Conservation (phyloP, 1,140 invertebrate species). For the Pseudachorutes palmiensis region DNA sequence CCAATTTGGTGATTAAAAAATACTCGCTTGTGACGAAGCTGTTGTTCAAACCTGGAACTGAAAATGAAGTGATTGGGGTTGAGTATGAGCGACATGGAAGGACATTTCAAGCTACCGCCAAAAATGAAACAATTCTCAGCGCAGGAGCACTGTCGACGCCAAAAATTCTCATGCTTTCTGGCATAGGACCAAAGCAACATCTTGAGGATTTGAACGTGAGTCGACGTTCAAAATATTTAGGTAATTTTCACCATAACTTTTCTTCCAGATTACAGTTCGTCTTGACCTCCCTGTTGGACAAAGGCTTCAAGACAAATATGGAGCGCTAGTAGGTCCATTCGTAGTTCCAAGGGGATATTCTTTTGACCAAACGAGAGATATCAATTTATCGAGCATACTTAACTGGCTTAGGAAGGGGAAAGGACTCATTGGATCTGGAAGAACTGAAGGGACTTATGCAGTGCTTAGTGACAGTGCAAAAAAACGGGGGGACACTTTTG, state of each 20-base stretch:
- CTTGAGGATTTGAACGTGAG: constrained; percentile 25
- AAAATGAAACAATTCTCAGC: constrained; percentile 28
- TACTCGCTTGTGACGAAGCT: constrained; percentile 25
- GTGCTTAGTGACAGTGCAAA: neutral
- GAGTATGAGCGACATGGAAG: constrained; percentile 29
- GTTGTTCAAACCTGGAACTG: constrained; percentile 5
- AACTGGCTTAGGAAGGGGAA: constrained; percentile 19
- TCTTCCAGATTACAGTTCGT: neutral
- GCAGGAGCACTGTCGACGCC: constrained; percentile 29
- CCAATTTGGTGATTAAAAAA: constrained; percentile 24
- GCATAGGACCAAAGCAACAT: constrained; percentile 30
- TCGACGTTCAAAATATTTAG: neutral
- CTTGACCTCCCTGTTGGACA: constrained; percentile 31
- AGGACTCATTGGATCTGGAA: constrained; percentile 10
- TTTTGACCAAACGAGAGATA: constrained; percentile 19
- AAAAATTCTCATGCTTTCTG: constrained; percentile 31
- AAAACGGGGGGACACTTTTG: too few species aligned
- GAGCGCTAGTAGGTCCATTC: constrained; percentile 30
- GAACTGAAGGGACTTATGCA: neutral
- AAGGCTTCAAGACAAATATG: constrained; percentile 34
- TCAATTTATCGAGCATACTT: constrained; percentile 13
- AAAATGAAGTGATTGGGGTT: constrained; percentile 25
- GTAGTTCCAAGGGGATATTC: constrained; percentile 28
- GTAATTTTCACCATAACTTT: neutral
- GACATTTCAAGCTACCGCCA: constrained; percentile 13